Conservation (phyloP, 2,888 invertebrate species). For the Calameuta idolon region DNA sequence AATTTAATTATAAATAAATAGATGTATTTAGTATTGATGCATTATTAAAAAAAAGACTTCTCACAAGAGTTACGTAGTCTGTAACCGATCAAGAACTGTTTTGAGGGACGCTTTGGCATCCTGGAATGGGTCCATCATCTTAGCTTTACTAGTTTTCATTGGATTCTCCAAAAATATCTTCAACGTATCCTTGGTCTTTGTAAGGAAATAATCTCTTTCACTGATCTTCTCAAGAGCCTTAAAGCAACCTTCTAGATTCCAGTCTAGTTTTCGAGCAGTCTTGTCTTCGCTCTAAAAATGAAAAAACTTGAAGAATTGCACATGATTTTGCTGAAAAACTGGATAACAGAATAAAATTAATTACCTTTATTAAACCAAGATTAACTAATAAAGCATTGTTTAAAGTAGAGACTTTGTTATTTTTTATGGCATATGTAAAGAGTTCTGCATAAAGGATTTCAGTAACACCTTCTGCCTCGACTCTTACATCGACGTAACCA, state of each 20-base stretch:
- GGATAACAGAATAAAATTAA: slow-evolving; percentile 18
- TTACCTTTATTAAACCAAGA: slow-evolving; percentile 80
- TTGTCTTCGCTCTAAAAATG: slow-evolving; percentile 77
- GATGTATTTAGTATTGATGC: slow-evolving; percentile 24
- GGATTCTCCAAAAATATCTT: slow-evolving; percentile 69
- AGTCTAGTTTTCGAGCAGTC: slow-evolving; percentile 70
- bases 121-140: slow-evolving; percentile 52
- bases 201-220: slow-evolving; percentile 70
- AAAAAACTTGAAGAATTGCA: not conserved
- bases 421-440: slow-evolving; percentile 68
- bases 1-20: slow-evolving; percentile 34
- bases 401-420: slow-evolving; percentile 69
- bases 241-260: slow-evolving; percentile 75
- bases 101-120: slow-evolving; percentile 57
- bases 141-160: slow-evolving; percentile 47
- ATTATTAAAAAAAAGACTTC: not conserved
- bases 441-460: slow-evolving; percentile 70
- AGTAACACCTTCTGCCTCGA: slow-evolving; percentile 66
- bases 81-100: slow-evolving; percentile 44
- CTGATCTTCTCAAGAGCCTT: slow-evolving; percentile 70
- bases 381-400: slow-evolving; percentile 76
- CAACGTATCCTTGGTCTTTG: slow-evolving; percentile 68
- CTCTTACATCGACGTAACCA: slow-evolving; percentile 68
- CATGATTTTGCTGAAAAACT: slow-evolving; percentile 8
- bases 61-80: slow-evolving; percentile 43